These are phyloP conservation scores for Brienomyrus brachyistius DNA, from an alignment of 2,113 vertebrate genomes.

Conservation along the genomic window DNA sequence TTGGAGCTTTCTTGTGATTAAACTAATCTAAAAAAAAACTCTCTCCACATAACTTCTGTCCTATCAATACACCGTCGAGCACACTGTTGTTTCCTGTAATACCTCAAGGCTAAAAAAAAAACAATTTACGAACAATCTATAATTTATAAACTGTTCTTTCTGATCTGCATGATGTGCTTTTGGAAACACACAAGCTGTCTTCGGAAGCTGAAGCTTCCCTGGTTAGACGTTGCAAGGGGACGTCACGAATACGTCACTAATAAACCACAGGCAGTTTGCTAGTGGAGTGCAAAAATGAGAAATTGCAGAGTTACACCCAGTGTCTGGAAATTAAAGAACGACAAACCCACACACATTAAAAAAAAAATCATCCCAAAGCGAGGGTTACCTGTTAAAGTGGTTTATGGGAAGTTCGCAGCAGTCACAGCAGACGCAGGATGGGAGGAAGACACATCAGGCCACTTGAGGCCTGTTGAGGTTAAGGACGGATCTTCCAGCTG, in stretches of 20 bases:
- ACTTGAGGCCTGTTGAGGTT: neutral
- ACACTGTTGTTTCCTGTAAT: neutral
- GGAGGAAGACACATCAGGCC: neutral
- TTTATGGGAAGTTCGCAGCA: neutral
- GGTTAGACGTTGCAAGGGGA: neutral
- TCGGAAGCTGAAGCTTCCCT: neutral
- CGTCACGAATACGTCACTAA: neutral
- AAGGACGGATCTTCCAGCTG: neutral
- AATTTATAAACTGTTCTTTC: neutral
- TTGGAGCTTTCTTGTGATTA: neutral
- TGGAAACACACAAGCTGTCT: neutral
- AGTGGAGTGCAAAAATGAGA: neutral
- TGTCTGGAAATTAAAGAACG: neutral
- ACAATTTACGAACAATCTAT: neutral
- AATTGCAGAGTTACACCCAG: neutral
- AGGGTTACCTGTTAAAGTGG: neutral
- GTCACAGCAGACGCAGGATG: neutral
- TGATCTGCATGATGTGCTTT: neutral
- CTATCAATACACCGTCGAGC: neutral
- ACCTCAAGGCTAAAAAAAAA: neutral
- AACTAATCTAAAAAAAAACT: neutral
- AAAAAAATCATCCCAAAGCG: neutral
- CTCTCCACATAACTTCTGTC: neutral
- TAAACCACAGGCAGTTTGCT: neutral
- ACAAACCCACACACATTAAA: neutral